Evolutionary conservation across 2,113 vertebrate genomes (phyloP), one percentile per base, ranked within the genome.

Genomic region (Pygoscelis antarcticus): DNA sequence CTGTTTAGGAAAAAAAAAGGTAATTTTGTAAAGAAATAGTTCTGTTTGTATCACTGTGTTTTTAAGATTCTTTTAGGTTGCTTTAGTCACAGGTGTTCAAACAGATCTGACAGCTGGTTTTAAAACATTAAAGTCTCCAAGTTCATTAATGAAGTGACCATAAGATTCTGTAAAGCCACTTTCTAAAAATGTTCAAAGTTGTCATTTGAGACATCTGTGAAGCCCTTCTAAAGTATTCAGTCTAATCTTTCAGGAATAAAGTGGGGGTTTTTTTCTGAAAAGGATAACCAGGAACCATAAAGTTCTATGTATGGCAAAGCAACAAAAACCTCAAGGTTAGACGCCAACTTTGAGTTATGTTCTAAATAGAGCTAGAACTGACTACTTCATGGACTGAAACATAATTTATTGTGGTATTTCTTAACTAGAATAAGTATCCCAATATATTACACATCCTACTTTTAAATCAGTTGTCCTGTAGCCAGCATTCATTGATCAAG

Each of bases 261-360:
- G 8, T 34, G 40, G 20, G 2, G 0, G 1, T 27, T 60, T 83
- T 55, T 51, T 44, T 9, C 26, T 55, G 34, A 40, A 76, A 65
- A 57, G 26, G 17, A 14, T 30, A 81, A 74, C 46, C 30, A 64
- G 25, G 13, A 81, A 51, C 29, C 8, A 27, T 60, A 3, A 47
- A 58, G 25, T 74, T 80, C 30, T 66, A n/a, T 7, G 7, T 34
- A 80, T 7, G 14, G 22, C 27, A 83, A 87, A 83, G 58, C 34
- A 86, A 66, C 9, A 74, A 44, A 66, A 19, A 1, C 6, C 5
- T 79, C 36, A 52, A 42, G 6, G 25, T 80, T 46, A 74, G 19
- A 52, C 13, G 9, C 16, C 30, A 62, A 12, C 18, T 65, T n/a
- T 49, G 12, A 69, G 10, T 14, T 57, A 21, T 1, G 0, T 40